Evolutionary conservation across 2,113 vertebrate genomes (phyloP), one percentile per base, ranked within the genome.

Genomic region (Monarcha castaneiventris): DNA sequence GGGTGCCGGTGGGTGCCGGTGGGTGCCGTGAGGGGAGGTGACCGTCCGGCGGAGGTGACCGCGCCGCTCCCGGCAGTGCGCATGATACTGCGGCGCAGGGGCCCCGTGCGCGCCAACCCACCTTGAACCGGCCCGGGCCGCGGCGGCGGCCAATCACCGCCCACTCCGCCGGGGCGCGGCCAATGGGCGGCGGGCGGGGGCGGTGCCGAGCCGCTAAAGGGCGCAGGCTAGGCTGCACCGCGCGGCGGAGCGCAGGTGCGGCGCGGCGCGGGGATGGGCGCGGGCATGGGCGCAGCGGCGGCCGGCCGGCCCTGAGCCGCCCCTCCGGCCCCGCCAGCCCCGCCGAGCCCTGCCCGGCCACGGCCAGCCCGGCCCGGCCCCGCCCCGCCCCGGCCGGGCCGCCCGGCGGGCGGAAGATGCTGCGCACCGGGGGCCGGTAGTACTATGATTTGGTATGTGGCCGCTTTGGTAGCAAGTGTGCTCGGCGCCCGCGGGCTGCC

Each of bases 401-500:
- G 91, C 62, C 64, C 71, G 75, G 89, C 90, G 97, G 97, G 97
- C 96, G 85, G 89, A 98, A 98, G 98, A 97, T 96, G 98, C 96
- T 97, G 97, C 93, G 83, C 98, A 98, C 97, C 98, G 98, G 97
- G 96, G 97, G 97, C 98, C 98, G 97, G 97, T 97, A 98, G 97
- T 98, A 98, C 99, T 98, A 98, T 98, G 98, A 98, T 99, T 98
- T 98, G 99, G 98, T 99, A 99, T 99, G 99, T 99, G 99, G 99
- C 99, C 98, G 98, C 99, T 99, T 99, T 99, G 99, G 99, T 99
- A 99, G 99, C 99, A 99, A 99, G 99, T 99, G 98, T 99, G 98
- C 98, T 99, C 99, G 98, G 99, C 98, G 98, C 98, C 98, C 93
- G 98, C 98, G 98, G 98, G 98, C 98, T 98, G 95, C 98, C 98